Percentiles rank a stretch among this genome's conserved stretches.
Evolutionary conservation across 2,888 invertebrate genomes (phyloP).

Genomic region (Venusia cambrica): DNA sequence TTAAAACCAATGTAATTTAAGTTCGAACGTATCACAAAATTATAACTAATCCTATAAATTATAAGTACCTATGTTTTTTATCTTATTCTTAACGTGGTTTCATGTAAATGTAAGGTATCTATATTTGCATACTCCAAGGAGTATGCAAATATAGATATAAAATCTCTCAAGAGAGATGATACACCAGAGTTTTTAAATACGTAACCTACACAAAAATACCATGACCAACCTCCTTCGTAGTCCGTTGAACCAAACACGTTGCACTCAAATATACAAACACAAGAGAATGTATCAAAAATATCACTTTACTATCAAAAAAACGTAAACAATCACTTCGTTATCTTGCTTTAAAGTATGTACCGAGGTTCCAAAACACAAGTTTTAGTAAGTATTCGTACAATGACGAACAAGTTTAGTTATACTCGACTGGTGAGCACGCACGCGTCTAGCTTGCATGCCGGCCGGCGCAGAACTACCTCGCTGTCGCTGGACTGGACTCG

Average conservation of each 20-base stretch:
- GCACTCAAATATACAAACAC: constrained; percentile 72
- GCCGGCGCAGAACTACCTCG: constrained; percentile 76
- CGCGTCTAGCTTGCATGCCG: constrained; percentile 61
- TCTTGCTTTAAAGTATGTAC: no score
- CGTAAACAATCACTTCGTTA: no score
- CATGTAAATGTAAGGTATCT: no score
- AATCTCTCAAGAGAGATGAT: constrained; percentile 25
- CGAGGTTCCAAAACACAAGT: constrained; percentile 53
- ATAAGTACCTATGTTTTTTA: no score
- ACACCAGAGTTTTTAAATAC: constrained; percentile 61
- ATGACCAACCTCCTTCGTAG: constrained; percentile 75
- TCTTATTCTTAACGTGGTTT: no score
- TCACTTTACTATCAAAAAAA: constrained; percentile 54
- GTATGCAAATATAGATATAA: no score
- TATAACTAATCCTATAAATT: no score
- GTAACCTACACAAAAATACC: constrained; percentile 66
- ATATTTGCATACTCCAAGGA: no score
- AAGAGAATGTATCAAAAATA: constrained; percentile 30
- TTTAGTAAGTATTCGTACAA: constrained; percentile 62
- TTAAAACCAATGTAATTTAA: no score
- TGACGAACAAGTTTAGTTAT: constrained; percentile 72
- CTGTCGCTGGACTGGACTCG: constrained; percentile 65
- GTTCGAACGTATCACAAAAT: no score
- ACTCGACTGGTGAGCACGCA: constrained; percentile 50
- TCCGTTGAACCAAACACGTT: constrained; percentile 81